A percentile compares a stretch with the other conserved stretches of the same genome.
These are phyloP conservation scores for Aepyceros melampus DNA, from an alignment of 2,113 vertebrate species.

Conservation along the genomic window DNA sequence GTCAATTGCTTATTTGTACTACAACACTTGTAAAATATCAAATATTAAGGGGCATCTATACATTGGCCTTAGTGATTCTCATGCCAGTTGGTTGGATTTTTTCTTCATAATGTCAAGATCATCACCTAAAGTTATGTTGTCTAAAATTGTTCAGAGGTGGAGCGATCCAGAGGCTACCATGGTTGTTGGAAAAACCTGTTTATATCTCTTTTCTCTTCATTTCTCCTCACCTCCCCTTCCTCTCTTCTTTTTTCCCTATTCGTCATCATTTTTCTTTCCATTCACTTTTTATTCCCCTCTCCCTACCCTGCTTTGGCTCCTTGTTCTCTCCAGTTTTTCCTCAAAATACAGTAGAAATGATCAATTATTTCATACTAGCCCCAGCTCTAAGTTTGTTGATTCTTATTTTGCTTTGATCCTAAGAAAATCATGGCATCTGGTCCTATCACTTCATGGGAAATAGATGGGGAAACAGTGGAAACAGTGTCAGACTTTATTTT, in stretches of 20 bases:
- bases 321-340: neutral
- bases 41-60: neutral
- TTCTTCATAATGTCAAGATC: neutral
- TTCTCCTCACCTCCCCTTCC: neutral
- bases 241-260: neutral
- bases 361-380: neutral
- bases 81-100: neutral
- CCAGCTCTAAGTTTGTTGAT: neutral
- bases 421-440: neutral
- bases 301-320: neutral
- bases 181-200: neutral
- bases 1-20: neutral
- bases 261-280: neutral
- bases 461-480: no score
- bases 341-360: neutral
- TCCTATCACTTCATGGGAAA: no score
- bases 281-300: neutral
- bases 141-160: neutral
- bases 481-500: no score
- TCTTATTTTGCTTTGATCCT: slow-evolving; percentile 5
- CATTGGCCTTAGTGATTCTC: neutral
- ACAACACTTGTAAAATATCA: neutral
- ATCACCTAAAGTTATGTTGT: neutral
- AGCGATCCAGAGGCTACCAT: neutral
- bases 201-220: neutral